Base-by-base conservation (phyloP, 2,797 vertebrate genomes). In the Notoglanidium macrostoma region DNA sequence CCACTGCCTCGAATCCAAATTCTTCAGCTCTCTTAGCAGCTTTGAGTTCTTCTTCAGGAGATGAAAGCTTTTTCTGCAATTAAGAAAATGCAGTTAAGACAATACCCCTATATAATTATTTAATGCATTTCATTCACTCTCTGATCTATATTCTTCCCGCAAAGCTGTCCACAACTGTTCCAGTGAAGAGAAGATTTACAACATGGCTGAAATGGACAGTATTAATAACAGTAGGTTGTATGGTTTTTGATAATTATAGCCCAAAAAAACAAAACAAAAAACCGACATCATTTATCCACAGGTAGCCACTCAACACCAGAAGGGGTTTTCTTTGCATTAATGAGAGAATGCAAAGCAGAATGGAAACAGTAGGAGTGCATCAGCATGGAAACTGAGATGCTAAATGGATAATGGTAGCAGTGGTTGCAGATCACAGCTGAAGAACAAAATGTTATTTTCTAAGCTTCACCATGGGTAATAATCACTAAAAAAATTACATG, bases 41-140 rank as follows among this genome's bases (percentile, higher is more conserved):
- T 99, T 99, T 49, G 98, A 97, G 91, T 99, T 99, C 95, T 99
- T 99, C 97, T 99, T 99, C 90, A 99, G 94, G 86, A 99, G 94
- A 93, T 99, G 97, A 93, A 99, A 99, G 92, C 96, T 99, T 95
- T 99, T 99, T 90, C 98, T 99, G 92, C 84, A 76, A 94, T 51
- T 92, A 86, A 73, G 29, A 77, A 90, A 72, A 83, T 0, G 46
- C 40, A 74, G 89, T 85, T 57, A 86, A 83, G 19, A 85, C 1
- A 55, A 70, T 35, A 68, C 5, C 10, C 8, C 46, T 26, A 83
- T 54, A 83, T 35, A 70, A 55, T 35, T 14, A 54, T 68, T 63
- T 65, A 35, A 83, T 51, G 17, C 63, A 51, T 54, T 76, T 51
- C 23, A 55, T 87, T 87, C 54, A 57, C 10, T 29, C 49, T 23